Evolutionary conservation across 1,140 invertebrate genomes (phyloP).

Genomic region (Capitella teleta): DNA sequence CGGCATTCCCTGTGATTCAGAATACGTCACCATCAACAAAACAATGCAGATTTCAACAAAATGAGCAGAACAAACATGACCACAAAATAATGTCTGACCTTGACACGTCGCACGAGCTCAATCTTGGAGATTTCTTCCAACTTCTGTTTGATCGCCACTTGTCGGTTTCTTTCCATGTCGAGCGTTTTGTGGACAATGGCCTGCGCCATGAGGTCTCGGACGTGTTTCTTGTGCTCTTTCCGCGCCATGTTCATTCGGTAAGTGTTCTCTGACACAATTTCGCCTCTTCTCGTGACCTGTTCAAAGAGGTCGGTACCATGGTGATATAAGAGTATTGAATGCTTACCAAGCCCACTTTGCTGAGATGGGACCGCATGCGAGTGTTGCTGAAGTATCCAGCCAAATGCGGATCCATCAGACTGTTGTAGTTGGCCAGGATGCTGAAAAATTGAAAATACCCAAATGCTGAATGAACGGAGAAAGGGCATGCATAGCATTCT

Average conservation of each 20-base stretch:
- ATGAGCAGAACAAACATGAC: no score
- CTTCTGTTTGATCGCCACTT: slow-evolving; percentile 33
- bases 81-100: slow-evolving; percentile 29
- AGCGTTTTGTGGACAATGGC: slow-evolving; percentile 40
- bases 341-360: slow-evolving; percentile 36
- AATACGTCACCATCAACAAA: no score
- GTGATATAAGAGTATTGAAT: background rate
- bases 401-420: slow-evolving; percentile 36
- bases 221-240: slow-evolving; percentile 36
- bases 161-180: slow-evolving; percentile 33
- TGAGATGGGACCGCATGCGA: slow-evolving; percentile 30
- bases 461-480: no score
- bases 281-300: slow-evolving; percentile 30
- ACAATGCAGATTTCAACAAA: no score
- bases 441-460: slow-evolving; percentile 18
- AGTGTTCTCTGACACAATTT: slow-evolving; percentile 33
- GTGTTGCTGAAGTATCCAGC: slow-evolving; percentile 34
- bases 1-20: no score
- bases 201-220: slow-evolving; percentile 36
- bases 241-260: slow-evolving; percentile 36
- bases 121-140: slow-evolving; percentile 40
- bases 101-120: slow-evolving; percentile 33
- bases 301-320: background rate
- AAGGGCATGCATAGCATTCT: no score
- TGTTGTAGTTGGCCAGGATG: slow-evolving; percentile 37